A percentile compares a stretch with the other conserved stretches of the same genome.
These are phyloP conservation scores for Marronus borbonicus DNA, from an alignment of 2,888 invertebrate genomes.

Conservation along the genomic window DNA sequence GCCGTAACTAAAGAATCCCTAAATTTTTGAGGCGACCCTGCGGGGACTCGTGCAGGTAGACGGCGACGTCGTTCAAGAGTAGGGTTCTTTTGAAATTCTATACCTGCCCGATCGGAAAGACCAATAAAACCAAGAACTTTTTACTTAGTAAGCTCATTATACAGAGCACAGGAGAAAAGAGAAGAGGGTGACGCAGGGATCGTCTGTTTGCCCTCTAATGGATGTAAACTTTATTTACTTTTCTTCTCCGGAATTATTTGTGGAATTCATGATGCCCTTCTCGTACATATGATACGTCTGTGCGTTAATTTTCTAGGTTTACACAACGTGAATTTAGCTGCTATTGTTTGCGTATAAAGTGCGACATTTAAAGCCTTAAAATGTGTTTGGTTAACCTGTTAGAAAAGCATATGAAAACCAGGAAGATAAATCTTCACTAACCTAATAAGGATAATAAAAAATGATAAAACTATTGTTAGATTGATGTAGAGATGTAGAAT, in stretches of 20 bases:
- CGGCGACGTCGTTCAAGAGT: conserved; percentile 27
- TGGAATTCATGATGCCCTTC: conserved; percentile 31
- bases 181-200: conserved; percentile 38
- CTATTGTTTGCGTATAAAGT: conserved; percentile 18
- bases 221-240: conserved; percentile 45
- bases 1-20: conserved; percentile 37
- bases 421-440: too few species aligned
- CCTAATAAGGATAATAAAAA: too few species aligned
- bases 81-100: conserved; percentile 44
- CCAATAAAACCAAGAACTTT: conserved; percentile 44
- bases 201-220: conserved; percentile 42
- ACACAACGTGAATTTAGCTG: background rate
- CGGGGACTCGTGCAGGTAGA: conserved; percentile 31
- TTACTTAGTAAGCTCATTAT: conserved; percentile 46
- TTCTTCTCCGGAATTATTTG: conserved; percentile 15
- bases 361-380: conserved; percentile 5
- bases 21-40: conserved; percentile 40
- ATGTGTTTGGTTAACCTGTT: conserved; percentile 15
- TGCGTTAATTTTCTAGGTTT: conserved; percentile 22
- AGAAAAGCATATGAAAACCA: background rate
- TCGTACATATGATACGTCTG: conserved; percentile 9
- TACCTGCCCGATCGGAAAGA: conserved; percentile 44
- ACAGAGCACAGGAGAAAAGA: conserved; percentile 21
- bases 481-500: too few species aligned
- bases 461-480: too few species aligned